Base-by-base conservation (phyloP, 2,113 vertebrate species). In the Rhabdornis inornatus region DNA sequence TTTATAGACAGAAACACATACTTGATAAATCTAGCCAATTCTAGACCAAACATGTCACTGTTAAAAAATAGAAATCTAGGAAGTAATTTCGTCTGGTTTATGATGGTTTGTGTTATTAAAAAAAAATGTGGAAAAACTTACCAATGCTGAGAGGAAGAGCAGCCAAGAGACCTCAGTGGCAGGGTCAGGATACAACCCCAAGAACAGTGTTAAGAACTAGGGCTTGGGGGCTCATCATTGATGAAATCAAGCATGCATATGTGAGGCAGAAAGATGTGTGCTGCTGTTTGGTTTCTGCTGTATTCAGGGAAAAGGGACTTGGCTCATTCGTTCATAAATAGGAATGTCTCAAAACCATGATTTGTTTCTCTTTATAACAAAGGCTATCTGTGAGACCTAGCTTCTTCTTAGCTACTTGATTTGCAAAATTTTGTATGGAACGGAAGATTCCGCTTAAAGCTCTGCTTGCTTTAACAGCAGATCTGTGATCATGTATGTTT, bases 131-230 rank as follows among this genome's bases (percentile, higher is more conserved):
- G 17, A 56, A 63, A 75, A 45, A 14, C 7, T 72, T 80, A 15
- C 0, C 6, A 45, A 5, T 60, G 13, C 18, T 39, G 47, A 49
- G 64, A 70, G 35, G 45, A 42, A 70, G 33, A 40, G 25, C 39
- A 40, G 39, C 39, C 39, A n/a, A 9, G 60, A 63, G 25, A 45
- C 23, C 11, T 87, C 30, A 13, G 31, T 61, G 55, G 6, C 47
- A 42, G 19, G 28, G 2, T 5, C 3, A 11, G 21, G 9, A 35
- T 59, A 28, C 15, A 91, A 7, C 14, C 15, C 33, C 1, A 0
- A 63, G 56, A 59, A 44, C 24, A 66, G 11, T 13, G 16, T 52
- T 24, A 63, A 84, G 52, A 53, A 7, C 24, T 64, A 24, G 7
- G 2, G 4, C 13, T 47, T 74, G 17, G 5, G 16, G 17, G 6